Evolutionary conservation across 1,140 invertebrate genomes (phyloP), one percentile per base, ranked within the genome.

Genomic region (Bombus vancouverensis): DNA sequence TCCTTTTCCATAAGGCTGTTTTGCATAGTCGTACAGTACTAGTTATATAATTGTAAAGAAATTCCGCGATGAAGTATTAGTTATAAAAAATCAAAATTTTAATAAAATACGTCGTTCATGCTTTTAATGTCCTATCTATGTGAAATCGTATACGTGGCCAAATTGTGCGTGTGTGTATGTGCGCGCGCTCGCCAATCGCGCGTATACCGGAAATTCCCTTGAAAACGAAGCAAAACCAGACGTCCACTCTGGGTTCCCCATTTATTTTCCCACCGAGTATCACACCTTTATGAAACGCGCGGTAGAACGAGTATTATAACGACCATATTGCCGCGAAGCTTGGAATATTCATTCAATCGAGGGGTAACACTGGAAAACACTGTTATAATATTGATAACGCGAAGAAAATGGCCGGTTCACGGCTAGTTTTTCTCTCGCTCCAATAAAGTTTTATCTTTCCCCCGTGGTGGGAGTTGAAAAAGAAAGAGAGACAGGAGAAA

Each of bases 351-450:
- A 70, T 47, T 15, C 37, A 39, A 34, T 73, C 76, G 66, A 28
- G 42, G 28, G 53, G 37, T 73, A 79, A 85, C 77, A 53, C 76
- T 32, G 39, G 37, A 12, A 77, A 71, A 70, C 68, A 79, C 83
- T 85, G 83, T 85, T 85, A 80, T 80, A 85, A 85, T 85, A 85
- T 80, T 80, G 83, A 85, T 85, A 85, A 84, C 76, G 76, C 47
- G 83, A 79, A 85, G 83, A 59, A 80, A 85, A 85, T 72, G 83
- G 77, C 34, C 53, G 53, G 53, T 59, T 84, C 73, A 10, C 39
- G 47, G 44, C 34, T 34, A 59, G n/a, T 68, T 32, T 47, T 71
- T 44, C 53, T 37, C 68, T 18, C 28, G n/a, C 1, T 12, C 68
- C 32, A 53, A 62, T 71, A 53, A 85, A 80, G 37, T 84, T 84